A percentile compares a stretch with the other conserved stretches of the same genome.
phyloP scores from a whole-genome alignment of 2,888 invertebrate species.

The Chrysopilus asiliformis region DNA sequence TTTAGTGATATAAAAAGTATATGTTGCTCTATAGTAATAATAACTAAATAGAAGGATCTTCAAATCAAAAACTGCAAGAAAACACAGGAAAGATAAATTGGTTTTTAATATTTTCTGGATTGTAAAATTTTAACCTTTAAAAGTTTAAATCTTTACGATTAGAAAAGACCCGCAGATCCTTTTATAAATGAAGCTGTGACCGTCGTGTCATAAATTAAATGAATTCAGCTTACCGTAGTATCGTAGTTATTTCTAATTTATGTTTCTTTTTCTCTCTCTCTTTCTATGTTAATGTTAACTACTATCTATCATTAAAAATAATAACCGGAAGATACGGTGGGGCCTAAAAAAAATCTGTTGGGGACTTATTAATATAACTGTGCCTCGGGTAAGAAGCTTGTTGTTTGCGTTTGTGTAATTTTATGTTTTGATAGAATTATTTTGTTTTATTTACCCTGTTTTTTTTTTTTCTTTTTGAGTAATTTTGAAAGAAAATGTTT shows the following conservation, averaged over 20 bases:
- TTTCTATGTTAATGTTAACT: slow-evolving; percentile 12
- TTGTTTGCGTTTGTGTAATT: slow-evolving; percentile 4
- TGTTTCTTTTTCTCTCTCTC: slow-evolving; percentile 12
- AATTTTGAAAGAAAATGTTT: background rate
- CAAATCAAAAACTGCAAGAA: too few species aligned
- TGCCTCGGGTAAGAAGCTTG: slow-evolving; percentile 36
- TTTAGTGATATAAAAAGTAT: too few species aligned
- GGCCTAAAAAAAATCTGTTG: slow-evolving; percentile 39
- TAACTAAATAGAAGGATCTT: too few species aligned
- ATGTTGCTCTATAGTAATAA: too few species aligned
- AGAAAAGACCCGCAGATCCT: too few species aligned
- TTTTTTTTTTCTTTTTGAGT: slow-evolving; percentile 1
- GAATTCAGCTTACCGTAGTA: background rate
- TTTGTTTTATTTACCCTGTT: slow-evolving; percentile 3
- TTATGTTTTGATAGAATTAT: slow-evolving; percentile 1
- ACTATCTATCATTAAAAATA: slow-evolving; percentile 2
- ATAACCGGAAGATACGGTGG: slow-evolving; percentile 34
- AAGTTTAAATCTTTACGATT: too few species aligned
- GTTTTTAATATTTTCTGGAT: too few species aligned
- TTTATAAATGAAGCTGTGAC: too few species aligned
- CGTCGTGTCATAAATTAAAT: too few species aligned
- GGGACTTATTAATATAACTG: slow-evolving; percentile 38
- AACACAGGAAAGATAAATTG: too few species aligned
- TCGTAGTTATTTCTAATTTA: slow-evolving; percentile 1
- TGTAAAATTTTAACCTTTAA: too few species aligned